Base-by-base conservation (phyloP, 2,113 vertebrate species). In the Ciconia boyciana region DNA sequence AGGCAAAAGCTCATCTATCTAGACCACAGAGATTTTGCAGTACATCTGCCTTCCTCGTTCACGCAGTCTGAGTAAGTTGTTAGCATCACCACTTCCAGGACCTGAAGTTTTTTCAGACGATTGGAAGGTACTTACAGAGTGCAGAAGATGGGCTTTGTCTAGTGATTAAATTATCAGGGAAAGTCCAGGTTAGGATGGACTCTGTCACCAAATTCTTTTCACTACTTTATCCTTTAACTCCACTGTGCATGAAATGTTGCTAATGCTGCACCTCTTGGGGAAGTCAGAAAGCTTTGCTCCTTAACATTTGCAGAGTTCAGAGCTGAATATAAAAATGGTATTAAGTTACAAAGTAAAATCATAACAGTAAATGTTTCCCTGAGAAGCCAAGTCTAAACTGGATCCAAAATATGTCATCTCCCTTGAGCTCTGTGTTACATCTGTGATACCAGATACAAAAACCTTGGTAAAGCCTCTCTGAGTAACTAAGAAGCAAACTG, bases 401-500 rank as follows among this genome's bases (percentile, higher is more conserved):
- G 65, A 91, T 97, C 95, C 96, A 96, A 96, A 95, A 94, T 85
- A 87, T 79, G 91, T 96, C 94, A 97, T 96, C 94, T 96, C 95
- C 87, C 95, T 76, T 57, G 95, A 96, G 95, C 41, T 94, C 74
- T 76, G 57, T 72, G 65, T 94, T 97, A 91, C 84, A 95, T 96
- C 91, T 96, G 94, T 91, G 77, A 79, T 83, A 89, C 41, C 69
- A 92, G 89, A 95, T 60, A 92, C 34, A 71, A 91, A 92, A 95
- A 66, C 69, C 57, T 83, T 82, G 86, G 61, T 96, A 84, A 94
- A 95, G 34, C 32, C 34, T 90, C 52, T 91, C 55, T 79, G 80
- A 89, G 52, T 84, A 90, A 89, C 76, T 78, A 82, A 84, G 61
- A 92, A 61, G 77, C 48, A 95, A 87, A n/a, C 34, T 94, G 89